Base-by-base conservation (phyloP, 2,888 invertebrate species). In the Nomada lathburiana region DNA sequence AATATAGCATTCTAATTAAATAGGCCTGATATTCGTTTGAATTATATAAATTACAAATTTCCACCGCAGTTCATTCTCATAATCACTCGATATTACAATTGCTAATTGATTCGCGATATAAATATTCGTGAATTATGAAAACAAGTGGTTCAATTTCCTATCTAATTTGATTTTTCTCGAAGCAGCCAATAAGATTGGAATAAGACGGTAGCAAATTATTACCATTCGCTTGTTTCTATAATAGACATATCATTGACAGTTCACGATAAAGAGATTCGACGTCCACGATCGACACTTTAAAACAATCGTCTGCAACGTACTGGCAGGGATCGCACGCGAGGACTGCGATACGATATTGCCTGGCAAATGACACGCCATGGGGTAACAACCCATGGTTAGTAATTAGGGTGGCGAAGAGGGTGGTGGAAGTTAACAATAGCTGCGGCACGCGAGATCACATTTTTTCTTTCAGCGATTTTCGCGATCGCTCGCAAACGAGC, bases 331-430 rank as follows among this genome's bases (percentile, higher is more conserved):
- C 87, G 87, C 89, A 89, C 88, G 89, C 89, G 88, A 91, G 70
- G 84, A 90, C 89, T 84, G 82, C 85, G 91, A 90, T 92, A 92
- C 92, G 92, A 92, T 92, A 89, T 89, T 88, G 91, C 80, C 84
- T 79, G 89, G 90, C 84, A 92, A 93, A 92, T 93, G 93, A 93
- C 92, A 93, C 92, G 92, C 91, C 90, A 92, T 88, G 91, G 92
- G 92, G 92, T 93, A 93, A 92, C 92, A 92, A 93, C 92, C 92
- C 90, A 89, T 92, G 90, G 91, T 92, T 92, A 90, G 91, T 91
- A 91, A 92, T 92, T 91, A 91, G 89, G 89, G 89, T 87, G 87
- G 85, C 70, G 82, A 86, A 16, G 85, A 86, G 86, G 80, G 80
- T 80, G 75, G 82, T 71, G 64, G 67, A 20, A 71, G 79, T 42